These are phyloP conservation scores for Perdix hodgsoniae DNA, from an alignment of 2,797 vertebrate genomes.

Conservation along the genomic window DNA sequence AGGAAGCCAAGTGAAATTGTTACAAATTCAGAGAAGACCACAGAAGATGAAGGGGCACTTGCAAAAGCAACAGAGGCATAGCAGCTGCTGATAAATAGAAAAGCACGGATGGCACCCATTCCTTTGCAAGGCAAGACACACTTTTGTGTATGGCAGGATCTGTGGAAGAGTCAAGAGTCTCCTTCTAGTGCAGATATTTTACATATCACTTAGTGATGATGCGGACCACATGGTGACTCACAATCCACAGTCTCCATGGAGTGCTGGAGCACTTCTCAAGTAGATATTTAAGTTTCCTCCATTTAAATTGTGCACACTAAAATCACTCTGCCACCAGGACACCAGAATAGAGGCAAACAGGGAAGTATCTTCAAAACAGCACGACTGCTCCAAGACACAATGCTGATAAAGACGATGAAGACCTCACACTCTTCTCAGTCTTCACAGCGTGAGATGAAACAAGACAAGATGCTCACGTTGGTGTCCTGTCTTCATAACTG, in stretches of 20 bases:
- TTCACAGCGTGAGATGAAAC: not conserved
- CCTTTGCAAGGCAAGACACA: not conserved
- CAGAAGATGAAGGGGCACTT: not conserved
- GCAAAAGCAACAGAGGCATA: not conserved
- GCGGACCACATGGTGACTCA: not conserved
- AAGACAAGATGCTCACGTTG: fast-evolving
- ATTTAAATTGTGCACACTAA: not conserved
- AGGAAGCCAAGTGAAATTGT: not conserved
- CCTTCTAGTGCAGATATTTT: not conserved
- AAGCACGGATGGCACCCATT: not conserved
- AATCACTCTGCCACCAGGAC: not conserved
- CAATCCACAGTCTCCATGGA: not conserved
- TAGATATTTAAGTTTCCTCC: not conserved
- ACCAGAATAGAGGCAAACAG: not conserved
- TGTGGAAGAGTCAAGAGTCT: not conserved
- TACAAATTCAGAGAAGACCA: not conserved
- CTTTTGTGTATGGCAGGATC: not conserved
- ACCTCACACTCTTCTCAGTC: not conserved
- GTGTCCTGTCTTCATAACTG: not conserved
- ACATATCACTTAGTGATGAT: not conserved
- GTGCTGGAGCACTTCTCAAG: not conserved
- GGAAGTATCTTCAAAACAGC: not conserved
- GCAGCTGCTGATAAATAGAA: not conserved
- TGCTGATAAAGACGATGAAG: not conserved
- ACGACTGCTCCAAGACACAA: not conserved